Evolutionary conservation across 1,140 invertebrate species (phyloP), one percentile per base, ranked within the genome.

Genomic region (Drosophila nannoptera): DNA sequence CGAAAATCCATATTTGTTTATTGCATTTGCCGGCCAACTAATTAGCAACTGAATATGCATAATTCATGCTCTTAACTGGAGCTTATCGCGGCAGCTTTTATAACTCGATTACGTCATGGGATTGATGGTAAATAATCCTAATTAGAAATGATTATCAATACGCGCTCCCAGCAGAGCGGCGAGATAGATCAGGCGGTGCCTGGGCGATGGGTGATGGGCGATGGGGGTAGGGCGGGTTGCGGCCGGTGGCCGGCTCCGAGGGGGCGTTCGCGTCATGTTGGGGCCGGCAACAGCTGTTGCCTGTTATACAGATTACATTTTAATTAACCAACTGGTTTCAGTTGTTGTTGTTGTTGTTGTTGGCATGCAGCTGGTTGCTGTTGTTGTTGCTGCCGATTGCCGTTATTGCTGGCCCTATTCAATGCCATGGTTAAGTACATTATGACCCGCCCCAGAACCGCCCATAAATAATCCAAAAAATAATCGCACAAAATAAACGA

Each of bases 321-420:
- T 82, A 82, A 83, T 78, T 78, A 82, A 78, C 78, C 75, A 78
- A 78, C 78, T 78, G 72, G 70, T 65, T 68, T 66, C 75, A 66
- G 63, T 36, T 55, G 14, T 56, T 5, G 9, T 65, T 68, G 71
- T 78, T 69, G 63, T 36, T 55, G 14, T 56, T 5, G 9, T 11
- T 75, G 22, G 22, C 22, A 22, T 22, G 22, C 75, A 78, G 75
- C 78, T 78, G 72, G 70, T 22, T 22, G 22, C 22, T 22, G 22
- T 65, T 68, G 71, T 78, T 69, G 63, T 36, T 55, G 14, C 45
- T 5, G 9, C 8, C 72, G 22, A 2, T 22, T 22, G 22, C 22
- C 3, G 22, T 22, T 22, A 22, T 22, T 22, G 22, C 22, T 22
- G 22, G 22, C 22, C 74, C 62, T 54, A 54, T 67, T 73, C 53